Conservation (phyloP, 2,888 invertebrate genomes). For the Torymus aiolomorphi region DNA sequence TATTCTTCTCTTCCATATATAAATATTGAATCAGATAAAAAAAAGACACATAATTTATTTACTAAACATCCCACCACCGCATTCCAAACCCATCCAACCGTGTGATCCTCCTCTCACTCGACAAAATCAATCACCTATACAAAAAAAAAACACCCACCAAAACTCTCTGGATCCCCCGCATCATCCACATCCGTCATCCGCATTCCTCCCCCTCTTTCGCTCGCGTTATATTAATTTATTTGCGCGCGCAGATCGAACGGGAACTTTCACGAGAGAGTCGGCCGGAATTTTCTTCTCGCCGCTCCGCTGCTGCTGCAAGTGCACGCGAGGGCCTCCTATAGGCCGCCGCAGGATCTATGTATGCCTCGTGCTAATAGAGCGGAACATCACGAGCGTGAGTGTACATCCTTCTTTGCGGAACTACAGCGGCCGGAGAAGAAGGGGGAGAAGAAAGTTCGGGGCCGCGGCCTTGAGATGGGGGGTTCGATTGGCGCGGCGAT, state of each 20-base stretch:
- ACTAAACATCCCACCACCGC: too few relatives aligned
- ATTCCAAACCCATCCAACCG: too few relatives aligned
- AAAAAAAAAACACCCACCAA: too few relatives aligned
- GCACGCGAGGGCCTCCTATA: background rate
- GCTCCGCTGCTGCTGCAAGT: background rate
- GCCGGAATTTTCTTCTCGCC: background rate
- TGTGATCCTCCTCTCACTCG: too few relatives aligned
- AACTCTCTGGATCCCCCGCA: too few relatives aligned
- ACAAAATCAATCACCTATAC: too few relatives aligned
- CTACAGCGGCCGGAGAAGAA: background rate
- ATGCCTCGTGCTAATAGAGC: slow-evolving; percentile 39
- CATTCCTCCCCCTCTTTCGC: slow-evolving; percentile 13
- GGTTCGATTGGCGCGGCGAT: too few relatives aligned
- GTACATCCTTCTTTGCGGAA: slow-evolving; percentile 24
- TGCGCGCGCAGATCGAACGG: background rate
- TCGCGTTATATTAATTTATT: background rate
- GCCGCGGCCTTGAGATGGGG: too few relatives aligned
- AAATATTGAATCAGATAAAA: too few relatives aligned
- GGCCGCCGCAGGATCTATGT: background rate
- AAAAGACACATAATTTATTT: too few relatives aligned
- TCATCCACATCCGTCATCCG: slow-evolving; percentile 17
- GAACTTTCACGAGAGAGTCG: slow-evolving; percentile 5
- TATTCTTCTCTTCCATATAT: too few relatives aligned
- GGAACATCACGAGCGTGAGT: slow-evolving; percentile 15
- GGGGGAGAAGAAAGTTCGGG: background rate